Conservation (phyloP, 2,113 vertebrate species). For the Atractosteus spatula region DNA sequence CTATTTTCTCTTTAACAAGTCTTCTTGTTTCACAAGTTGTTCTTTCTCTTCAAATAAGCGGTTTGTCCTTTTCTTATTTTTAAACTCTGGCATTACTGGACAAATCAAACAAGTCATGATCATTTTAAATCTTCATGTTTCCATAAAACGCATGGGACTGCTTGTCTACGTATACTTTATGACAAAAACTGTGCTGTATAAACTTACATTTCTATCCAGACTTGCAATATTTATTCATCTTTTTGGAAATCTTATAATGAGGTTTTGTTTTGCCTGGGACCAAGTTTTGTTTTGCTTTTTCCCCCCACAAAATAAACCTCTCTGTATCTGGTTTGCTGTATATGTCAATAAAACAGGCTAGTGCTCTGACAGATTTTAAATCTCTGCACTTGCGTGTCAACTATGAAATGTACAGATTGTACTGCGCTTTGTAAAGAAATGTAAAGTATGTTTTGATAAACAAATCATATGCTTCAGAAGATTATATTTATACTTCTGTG, state of each 20-base stretch:
- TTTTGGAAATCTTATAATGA: neutral
- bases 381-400: neutral
- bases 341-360: neutral
- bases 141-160: no score
- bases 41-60: constrained; percentile 16
- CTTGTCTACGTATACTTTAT: no score
- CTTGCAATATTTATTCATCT: neutral
- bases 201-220: no score
- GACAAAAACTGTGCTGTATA: no score
- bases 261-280: neutral
- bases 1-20: no score
- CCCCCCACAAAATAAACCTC: neutral
- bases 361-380: neutral
- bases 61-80: no score
- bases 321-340: constrained; percentile 3
- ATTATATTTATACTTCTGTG: constrained; percentile 85
- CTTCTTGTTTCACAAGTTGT: no score
- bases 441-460: constrained; percentile 82
- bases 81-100: constrained; percentile 18
- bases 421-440: constrained; percentile 84
- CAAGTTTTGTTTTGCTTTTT: neutral
- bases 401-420: constrained; percentile 36
- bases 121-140: no score
- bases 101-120: no score
- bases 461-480: constrained; percentile 74